phyloP scores from a whole-genome alignment of 2,113 vertebrate genomes.

The Gallinago paraguaiae region DNA sequence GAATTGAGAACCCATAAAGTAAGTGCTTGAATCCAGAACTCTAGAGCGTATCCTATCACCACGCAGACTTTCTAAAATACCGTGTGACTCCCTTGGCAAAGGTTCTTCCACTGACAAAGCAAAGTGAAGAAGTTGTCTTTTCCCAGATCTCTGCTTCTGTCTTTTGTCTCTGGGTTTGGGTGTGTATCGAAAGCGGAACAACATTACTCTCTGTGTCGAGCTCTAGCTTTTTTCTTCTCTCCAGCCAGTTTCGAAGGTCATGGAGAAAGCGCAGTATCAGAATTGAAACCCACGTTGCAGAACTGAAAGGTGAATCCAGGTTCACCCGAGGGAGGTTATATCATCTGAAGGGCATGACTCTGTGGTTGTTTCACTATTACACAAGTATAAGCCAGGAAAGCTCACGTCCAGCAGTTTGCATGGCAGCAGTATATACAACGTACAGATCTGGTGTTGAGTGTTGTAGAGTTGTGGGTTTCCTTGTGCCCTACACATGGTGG shows the following conservation, averaged over 20 bases:
- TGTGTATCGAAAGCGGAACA: neutral
- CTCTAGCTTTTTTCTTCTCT: neutral
- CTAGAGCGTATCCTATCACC: neutral
- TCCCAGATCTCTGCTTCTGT: neutral
- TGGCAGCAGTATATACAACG: neutral
- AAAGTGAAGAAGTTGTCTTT: neutral
- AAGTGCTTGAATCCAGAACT: slow-evolving; percentile 35
- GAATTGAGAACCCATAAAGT: slow-evolving; percentile 57
- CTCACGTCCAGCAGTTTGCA: neutral
- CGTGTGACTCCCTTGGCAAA: neutral
- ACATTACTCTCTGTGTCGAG: neutral
- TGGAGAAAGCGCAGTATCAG: neutral
- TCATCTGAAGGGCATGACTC: neutral
- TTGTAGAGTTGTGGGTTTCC: neutral
- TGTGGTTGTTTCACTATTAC: neutral
- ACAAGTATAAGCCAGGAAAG: neutral
- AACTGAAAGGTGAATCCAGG: neutral
- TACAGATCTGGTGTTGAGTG: neutral
- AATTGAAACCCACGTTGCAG: neutral
- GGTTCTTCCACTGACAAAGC: neutral
- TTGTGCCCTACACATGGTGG: neutral
- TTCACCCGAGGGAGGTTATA: neutral
- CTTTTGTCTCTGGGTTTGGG: neutral
- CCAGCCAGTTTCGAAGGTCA: neutral
- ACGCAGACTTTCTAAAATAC: neutral